These are phyloP conservation scores for Meliscaeva auricollis DNA, from an alignment of 2,888 invertebrate genomes.

Conservation along the genomic window DNA sequence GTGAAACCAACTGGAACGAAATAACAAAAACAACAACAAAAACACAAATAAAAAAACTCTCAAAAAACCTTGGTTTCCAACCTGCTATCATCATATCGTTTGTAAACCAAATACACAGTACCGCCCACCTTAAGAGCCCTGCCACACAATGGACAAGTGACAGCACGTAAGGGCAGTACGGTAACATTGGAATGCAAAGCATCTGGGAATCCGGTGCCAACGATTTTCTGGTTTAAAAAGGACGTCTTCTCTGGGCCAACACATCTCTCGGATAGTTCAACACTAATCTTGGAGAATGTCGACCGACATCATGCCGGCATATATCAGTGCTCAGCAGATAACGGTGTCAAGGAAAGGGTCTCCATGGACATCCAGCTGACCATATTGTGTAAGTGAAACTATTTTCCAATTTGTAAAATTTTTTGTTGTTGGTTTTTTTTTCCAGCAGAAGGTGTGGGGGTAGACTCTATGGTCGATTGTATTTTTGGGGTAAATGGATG, in stretches of 20 bases:
- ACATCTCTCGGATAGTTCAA: conserved; percentile 85
- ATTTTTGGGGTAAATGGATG: not conserved
- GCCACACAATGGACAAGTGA: conserved; percentile 88
- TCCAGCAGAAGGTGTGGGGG: not conserved
- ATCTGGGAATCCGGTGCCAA: conserved; percentile 89
- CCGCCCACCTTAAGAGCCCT: conserved; percentile 89
- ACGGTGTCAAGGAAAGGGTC: conserved; percentile 85
- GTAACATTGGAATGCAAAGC: conserved; percentile 89
- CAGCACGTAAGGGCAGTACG: conserved; percentile 88
- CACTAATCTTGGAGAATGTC: conserved; percentile 85
- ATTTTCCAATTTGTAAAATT: conserved; percentile 72
- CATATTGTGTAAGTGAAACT: conserved; percentile 85
- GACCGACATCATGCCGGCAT: conserved; percentile 85
- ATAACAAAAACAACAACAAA: not conserved
- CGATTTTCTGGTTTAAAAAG: conserved; percentile 89
- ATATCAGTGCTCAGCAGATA: conserved; percentile 85
- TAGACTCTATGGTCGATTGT: no score
- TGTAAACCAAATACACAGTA: conserved; percentile 83
- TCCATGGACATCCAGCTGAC: conserved; percentile 85
- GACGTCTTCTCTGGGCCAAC: conserved; percentile 83
- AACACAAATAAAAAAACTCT: conserved; percentile 23
- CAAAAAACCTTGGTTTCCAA: not conserved
- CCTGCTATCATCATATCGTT: not conserved
- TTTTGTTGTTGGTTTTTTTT: no score
- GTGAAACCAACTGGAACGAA: conserved; percentile 29